Evolutionary conservation across 2,888 invertebrate species (phyloP), one percentile per base, ranked within the genome.

Genomic region (Exocentrus adspersus): DNA sequence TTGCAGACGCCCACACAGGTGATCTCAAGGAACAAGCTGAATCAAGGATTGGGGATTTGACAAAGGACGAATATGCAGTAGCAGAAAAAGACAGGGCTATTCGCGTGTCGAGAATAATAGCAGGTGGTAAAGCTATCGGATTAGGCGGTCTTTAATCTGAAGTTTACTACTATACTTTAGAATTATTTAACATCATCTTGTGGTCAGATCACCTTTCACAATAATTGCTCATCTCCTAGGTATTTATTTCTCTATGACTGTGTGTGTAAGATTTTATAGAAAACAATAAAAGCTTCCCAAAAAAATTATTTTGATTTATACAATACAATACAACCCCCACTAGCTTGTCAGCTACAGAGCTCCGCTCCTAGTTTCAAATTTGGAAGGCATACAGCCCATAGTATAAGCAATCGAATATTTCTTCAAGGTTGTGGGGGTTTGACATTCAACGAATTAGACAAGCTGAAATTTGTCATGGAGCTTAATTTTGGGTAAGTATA

Each of bases 31-130:
- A 72, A 56, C 72, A 74, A 56, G 43, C 62, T 10, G 74, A 74
- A 65, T 65, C 60, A 12, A 68, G 74, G 30, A 56, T 69, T 5
- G 71, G 69, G 5, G 74, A 72, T 51, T 51, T 67, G 1, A 72
- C 72, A 9, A 68, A 71, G 53, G 66, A 86, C 7, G 72, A 74
- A 5, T 77, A 86, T 78, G 84, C 84, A 0, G 78, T 86, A 56
- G 83, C 85, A 28, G 85, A 86, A 76, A 85, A 86, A 32, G 86
- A 86, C 67, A 86, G 86, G 65, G 84, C 85, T 69, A 80, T 84
- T 43, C 84, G 86, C 4, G 43, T 43, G 17, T 43, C 17, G 19
- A 43, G 43, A 12, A 43, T 43, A 19, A 53, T 28, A 3, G 14
- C 14, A 24, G 46, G 46, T 12, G 24, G 12, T 16, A 24, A 14